Percentiles rank a stretch among this genome's conserved stretches.
Evolutionary conservation across 2,113 vertebrate genomes (phyloP).

Genomic region (Odontesthes bonariensis): DNA sequence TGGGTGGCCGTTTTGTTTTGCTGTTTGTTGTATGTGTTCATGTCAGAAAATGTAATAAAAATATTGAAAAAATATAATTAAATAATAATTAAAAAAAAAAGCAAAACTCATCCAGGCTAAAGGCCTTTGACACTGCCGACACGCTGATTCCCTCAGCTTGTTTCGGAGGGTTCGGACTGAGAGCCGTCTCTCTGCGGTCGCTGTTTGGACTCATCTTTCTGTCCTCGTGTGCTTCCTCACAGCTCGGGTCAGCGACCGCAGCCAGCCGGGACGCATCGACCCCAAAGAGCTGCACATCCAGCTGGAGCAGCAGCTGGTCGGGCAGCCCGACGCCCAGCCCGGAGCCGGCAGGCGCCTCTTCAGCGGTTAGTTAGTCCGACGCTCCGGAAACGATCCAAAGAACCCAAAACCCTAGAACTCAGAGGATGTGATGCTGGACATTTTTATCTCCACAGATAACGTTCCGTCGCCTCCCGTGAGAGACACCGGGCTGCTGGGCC

Average conservation of each 20-base stretch:
- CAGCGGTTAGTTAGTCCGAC: conserved; percentile 68
- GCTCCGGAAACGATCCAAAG: not conserved
- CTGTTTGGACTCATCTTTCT: not conserved
- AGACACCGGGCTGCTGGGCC: conserved; percentile 81
- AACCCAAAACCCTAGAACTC: not conserved
- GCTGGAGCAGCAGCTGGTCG: conserved; percentile 79
- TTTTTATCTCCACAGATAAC: conserved; percentile 70
- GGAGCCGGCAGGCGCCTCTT: conserved; percentile 68
- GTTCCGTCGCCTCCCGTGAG: conserved; percentile 87
- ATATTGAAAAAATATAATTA: too few relatives aligned
- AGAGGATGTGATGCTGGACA: not conserved
- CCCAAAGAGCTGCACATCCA: conserved; percentile 74
- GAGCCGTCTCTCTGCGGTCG: too few relatives aligned
- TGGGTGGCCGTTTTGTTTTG: too few relatives aligned
- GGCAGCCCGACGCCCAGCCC: conserved; percentile 6
- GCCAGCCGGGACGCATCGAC: conserved; percentile 45
- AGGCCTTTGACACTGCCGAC: too few relatives aligned
- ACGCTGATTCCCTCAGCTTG: too few relatives aligned
- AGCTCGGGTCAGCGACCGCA: conserved; percentile 55
- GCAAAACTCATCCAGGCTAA: too few relatives aligned
- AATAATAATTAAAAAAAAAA: too few relatives aligned
- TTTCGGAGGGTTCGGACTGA: too few relatives aligned
- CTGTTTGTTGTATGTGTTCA: too few relatives aligned
- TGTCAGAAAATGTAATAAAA: too few relatives aligned
- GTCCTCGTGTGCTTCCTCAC: conserved; percentile 11